Conservation (phyloP, 2,797 vertebrate species). For the Ctenopoma multispine region DNA sequence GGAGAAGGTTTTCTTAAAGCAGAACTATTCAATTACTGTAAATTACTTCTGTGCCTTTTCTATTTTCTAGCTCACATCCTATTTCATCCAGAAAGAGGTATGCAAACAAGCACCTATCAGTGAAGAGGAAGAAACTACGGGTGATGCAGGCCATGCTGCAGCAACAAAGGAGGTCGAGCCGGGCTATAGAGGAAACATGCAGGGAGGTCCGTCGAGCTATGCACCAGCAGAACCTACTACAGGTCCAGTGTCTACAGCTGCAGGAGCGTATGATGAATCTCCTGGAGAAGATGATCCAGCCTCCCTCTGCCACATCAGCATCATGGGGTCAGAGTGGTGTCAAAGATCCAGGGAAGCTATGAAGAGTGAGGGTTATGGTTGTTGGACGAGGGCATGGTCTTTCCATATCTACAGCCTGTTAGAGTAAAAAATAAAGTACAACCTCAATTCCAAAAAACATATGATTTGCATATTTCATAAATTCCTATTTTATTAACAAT, state of each 20-base stretch:
- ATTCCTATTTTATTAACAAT: too few relatives aligned
- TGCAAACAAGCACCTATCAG: constrained; percentile 73
- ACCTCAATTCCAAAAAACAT: too few relatives aligned
- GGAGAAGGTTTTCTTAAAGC: neutral
- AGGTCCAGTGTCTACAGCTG: constrained; percentile 96
- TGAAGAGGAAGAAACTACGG: constrained; percentile 91
- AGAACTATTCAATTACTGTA: too few relatives aligned
- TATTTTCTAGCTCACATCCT: constrained; percentile 76
- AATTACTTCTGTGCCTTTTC: constrained; percentile 4
- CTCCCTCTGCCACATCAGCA: constrained; percentile 46
- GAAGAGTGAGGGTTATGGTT: constrained; percentile 19
- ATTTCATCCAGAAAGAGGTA: constrained; percentile 87
- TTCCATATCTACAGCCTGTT: constrained; percentile 29
- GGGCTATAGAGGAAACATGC: constrained; percentile 94
- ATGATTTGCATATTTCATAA: too few relatives aligned
- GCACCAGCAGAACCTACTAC: constrained; percentile 96
- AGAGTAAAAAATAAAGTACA: constrained; percentile 22
- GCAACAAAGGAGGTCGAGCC: constrained; percentile 91
- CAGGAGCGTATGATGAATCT: constrained; percentile 99
- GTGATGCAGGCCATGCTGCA: constrained; percentile 95
- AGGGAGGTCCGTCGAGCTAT: constrained; percentile 93
- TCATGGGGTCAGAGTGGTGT: constrained; percentile 59
- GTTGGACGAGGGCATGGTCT: neutral
- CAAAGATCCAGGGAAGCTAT: constrained; percentile 73
- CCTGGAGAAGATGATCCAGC: constrained; percentile 93